Evolutionary conservation across 1,140 invertebrate genomes (phyloP), one percentile per base, ranked within the genome.

Genomic region (Mamestra configurata): DNA sequence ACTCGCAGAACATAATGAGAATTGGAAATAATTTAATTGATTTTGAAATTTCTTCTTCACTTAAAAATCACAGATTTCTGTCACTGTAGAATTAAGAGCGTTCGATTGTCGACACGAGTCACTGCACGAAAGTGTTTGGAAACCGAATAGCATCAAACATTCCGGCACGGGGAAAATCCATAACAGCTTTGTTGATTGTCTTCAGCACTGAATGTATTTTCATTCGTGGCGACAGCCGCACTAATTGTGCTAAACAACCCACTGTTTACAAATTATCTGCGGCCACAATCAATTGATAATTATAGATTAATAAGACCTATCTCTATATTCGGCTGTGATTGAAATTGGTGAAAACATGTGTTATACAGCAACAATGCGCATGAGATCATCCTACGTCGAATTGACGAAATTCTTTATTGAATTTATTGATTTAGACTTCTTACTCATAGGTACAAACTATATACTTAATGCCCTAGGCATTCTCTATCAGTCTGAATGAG

Each of bases 191-290:
- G 89, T 92, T 87, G 82, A 85, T 90, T 88, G 84, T 88, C 79
- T 81, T 78, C 78, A 79, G 72, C 66, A 76, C 80, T 80, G 80
- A 81, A 79, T 84, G 82, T 93, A 90, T 90, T 91, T 87, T 89
- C 85, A 87, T 86, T 88, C 79, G 83, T 59, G 49, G 61, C 84
- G 75, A 83, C 84, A 76, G 79, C 77, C 82, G 77, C 77, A 84
- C 83, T 87, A 86, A 89, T 77, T 90, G 87, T 88, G 82, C 86
- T 85, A 92, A 88, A 88, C 88, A 90, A 84, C 55, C 31, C 64
- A 59, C 73, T 93, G 91, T 94, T 94, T 94, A 90, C 86, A 90
- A 94, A 94, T 92, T 94, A 92, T 92, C 89, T 79, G 75, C 78
- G 61, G 77, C 75, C 75, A 88, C 88, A 88, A 93, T 92, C 90